Percentiles rank a stretch among this genome's conserved stretches.
These are phyloP conservation scores for Caenorhabditis sinica DNA, from an alignment of 2,888 invertebrate genomes.

Conservation along the genomic window DNA sequence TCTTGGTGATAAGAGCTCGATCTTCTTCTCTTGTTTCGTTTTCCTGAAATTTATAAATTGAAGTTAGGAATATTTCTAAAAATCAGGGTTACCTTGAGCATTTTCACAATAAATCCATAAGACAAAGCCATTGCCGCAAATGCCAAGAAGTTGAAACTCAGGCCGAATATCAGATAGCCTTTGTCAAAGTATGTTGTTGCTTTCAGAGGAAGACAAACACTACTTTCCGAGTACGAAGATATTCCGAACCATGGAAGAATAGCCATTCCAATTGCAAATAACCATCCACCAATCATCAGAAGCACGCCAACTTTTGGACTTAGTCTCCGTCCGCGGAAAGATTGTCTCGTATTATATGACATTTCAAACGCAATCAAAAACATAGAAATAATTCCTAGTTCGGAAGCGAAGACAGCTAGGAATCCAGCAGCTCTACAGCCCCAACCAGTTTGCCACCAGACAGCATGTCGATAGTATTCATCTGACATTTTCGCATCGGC, in stretches of 20 bases:
- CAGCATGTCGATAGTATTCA: conserved; percentile 96
- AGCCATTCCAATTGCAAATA: conserved; percentile 88
- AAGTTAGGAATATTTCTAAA: neutral
- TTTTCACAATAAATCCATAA: conserved; percentile 78
- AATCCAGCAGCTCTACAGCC: conserved; percentile 96
- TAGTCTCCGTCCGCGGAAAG: conserved; percentile 93
- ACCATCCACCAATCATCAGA: conserved; percentile 84
- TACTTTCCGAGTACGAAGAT: conserved; percentile 96
- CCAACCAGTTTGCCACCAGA: conserved; percentile 93
- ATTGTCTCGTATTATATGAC: conserved; percentile 86
- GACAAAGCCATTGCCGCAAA: conserved; percentile 93
- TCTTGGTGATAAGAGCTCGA: conserved; percentile 84
- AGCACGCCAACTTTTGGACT: conserved; percentile 56
- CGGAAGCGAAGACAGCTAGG: conserved; percentile 93
- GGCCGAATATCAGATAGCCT: conserved; percentile 84
- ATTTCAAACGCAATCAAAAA: conserved; percentile 89
- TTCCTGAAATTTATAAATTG: conserved; percentile 18
- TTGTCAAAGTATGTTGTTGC: conserved; percentile 89
- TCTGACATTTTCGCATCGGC: conserved; percentile 97
- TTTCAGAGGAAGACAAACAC: conserved; percentile 96
- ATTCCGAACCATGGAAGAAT: conserved; percentile 92
- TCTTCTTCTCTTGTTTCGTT: conserved; percentile 76
- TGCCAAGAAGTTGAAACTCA: conserved; percentile 94
- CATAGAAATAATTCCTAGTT: conserved; percentile 95
- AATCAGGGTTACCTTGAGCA: conserved; percentile 66